Evolutionary conservation across 2,888 invertebrate genomes (phyloP), one percentile per base, ranked within the genome.

Genomic region (Tortricodes alternella): DNA sequence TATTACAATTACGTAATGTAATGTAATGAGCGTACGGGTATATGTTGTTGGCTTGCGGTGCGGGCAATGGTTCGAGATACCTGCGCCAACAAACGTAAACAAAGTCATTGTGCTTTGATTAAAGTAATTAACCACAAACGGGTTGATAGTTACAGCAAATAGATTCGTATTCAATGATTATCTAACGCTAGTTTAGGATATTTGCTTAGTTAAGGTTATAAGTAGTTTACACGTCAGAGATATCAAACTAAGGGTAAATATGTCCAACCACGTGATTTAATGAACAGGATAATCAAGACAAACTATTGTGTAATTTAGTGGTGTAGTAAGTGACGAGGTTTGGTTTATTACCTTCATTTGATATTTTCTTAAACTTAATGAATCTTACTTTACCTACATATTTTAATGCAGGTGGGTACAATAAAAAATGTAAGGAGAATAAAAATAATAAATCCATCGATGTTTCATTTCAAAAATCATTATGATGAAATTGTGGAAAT

Each of bases 71-170:
- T 32, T 16, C 53, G 24, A 23, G 15, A 38, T 37, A 18, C 43
- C 46, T n/a, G n/a, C 3, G 24, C 15, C 18, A 35, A 39, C 39
- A 41, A 53, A 34, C 21, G 53, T 53, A 48, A 46, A 35, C 46
- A 15, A 41, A 41, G 24, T 46, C 21, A 53, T 53, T 53, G 48
- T 15, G 34, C 19, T 39, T 53, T 48, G 48, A 53, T 53, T 53
- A 53, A 53, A 53, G 53, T 48, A 53, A 53, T 53, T 53, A 48
- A 48, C 46, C 35, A 53, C 41, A 39, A 35, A 51, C 24, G 16
- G 41, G 19, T 32, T 48, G 41, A 41, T 35, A 48, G 53, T 19
- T 24, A 13, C 53, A 19, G 41, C 46, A 53, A 53, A 53, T 48
- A 41, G 53, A 48, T 24, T 48, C 5, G 24, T 24, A 53, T 53